Percentiles rank a stretch among this genome's conserved stretches.
Evolutionary conservation across 1,140 invertebrate genomes (phyloP).

Genomic region (Oscheius sp.): DNA sequence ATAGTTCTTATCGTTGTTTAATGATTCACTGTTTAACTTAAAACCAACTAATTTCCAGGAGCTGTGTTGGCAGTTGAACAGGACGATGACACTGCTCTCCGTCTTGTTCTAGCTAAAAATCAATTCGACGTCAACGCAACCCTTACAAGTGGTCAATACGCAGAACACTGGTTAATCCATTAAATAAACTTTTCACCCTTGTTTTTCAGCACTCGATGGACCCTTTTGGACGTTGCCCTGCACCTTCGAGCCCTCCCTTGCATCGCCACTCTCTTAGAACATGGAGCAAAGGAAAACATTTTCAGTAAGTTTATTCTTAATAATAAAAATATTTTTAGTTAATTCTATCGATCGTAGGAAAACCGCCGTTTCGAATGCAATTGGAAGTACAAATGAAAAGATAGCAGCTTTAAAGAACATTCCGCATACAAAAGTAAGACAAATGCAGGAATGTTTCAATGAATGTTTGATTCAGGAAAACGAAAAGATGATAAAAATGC

Average conservation of each 20-base stretch:
- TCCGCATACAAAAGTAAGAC: too few relatives aligned
- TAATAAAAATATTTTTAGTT: constrained; percentile 13
- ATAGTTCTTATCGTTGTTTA: too few relatives aligned
- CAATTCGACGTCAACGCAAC: constrained; percentile 27
- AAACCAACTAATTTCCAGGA: constrained; percentile 9
- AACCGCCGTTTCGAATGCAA: constrained; percentile 11
- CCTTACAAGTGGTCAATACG: constrained; percentile 11
- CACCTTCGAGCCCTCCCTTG: constrained; percentile 15
- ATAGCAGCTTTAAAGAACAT: neutral
- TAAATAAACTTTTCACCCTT: too few relatives aligned
- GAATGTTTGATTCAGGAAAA: too few relatives aligned
- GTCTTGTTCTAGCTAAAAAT: constrained; percentile 21
- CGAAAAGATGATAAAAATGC: neutral
- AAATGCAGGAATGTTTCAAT: too few relatives aligned
- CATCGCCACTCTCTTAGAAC: constrained; percentile 1
- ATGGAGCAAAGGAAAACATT: constrained; percentile 27
- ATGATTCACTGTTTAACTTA: too few relatives aligned
- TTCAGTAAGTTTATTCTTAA: constrained; percentile 16
- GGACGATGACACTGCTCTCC: constrained; percentile 17
- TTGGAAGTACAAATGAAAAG: constrained; percentile 4
- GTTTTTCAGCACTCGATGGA: constrained; percentile 22
- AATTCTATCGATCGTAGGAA: constrained; percentile 20
- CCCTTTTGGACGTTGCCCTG: constrained; percentile 30
- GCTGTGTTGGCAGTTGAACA: constrained; percentile 34
- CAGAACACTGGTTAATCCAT: constrained; percentile 13